Evolutionary conservation across 2,888 invertebrate species (phyloP), one percentile per base, ranked within the genome.

Genomic region (Pterobdella sp.): DNA sequence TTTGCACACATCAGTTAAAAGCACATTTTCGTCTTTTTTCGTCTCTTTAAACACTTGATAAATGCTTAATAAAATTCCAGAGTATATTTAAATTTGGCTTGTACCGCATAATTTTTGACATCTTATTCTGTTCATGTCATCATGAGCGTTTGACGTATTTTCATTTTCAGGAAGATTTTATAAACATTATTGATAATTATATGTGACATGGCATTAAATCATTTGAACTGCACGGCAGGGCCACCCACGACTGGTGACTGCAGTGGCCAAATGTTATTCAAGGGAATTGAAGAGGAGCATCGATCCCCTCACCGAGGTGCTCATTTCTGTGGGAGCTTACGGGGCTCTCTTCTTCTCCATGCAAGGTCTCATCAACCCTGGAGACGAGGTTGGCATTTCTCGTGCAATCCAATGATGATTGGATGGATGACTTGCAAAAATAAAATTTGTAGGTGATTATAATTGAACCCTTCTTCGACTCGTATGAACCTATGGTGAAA

Each of bases 401-500:
- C 36, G 31, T n/a, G 4, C 22, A 7, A 14, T 56, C 60, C 22
- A 42, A 42, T 42, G 10, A 42, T 42, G 22, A 42, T n/a, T 22
- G 56, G 7, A 42, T 42, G 7, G 7, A 42, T 14, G 7, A 7
- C 22, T 42, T 42, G 7, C 22, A 42, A 42, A 14, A 42, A 42
- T 42, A n/a, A n/a, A n/a, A 26, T 60, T 76, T 79, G 14, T 77
- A 95, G 86, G 94, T 93, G 73, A 94, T 97, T 75, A 92, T 98
- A 34, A 94, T 98, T 77, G 98, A 98, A 83, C 98, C 98, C 0
- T 97, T 90, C 85, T 99, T 94, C 82, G 98, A 98, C 84, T 97
- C 96, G 81, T 98, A 99, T 81, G 92, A 91, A 78, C 94, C 94
- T 0, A 94, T 97, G 91, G 91, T 95, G 22, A 88, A 87, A 78